Base-by-base conservation (phyloP, 2,797 vertebrate genomes). In the Poeciliopsis presidionis region DNA sequence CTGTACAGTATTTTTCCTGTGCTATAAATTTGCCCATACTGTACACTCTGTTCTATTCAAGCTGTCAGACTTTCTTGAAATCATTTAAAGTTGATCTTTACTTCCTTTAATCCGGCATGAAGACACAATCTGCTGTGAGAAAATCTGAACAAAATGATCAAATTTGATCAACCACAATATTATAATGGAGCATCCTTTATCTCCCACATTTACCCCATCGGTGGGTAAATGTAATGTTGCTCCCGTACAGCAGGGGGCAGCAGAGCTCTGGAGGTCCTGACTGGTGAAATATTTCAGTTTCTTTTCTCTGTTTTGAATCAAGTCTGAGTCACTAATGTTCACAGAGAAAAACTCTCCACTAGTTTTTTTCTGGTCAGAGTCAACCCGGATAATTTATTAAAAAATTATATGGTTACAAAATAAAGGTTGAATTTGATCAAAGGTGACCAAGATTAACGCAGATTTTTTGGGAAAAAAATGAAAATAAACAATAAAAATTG, bases 231-330 rank as follows among this genome's bases (percentile, higher is more conserved):
- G 4, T 0, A 22, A 72, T 61, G 53, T 16, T 36, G 12, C 46
- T 25, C 14, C 36, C 65, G 79, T n/a, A 39, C 79, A 81, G 79
- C 69, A 81, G 79, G 57, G 16, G 55, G 79, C 74, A 55, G 74
- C 74, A 67, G 57, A 73, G 57, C 13, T 71, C 53, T 49, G 46
- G 18, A 20, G 57, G 4, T 45, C 39, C 36, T 6, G 39, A n/a
- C 25, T n/a, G 20, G 13, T 69, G 20, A 41, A 28, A 69, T n/a
- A n/a, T 69, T 69, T 8, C 22, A 41, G 20, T 25, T 69, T n/a
- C 20, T 22, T 22, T 22, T 13, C 7, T 11, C 12, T 22, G 39
- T 43, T 69, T 25, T 61, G 22, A 53, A 53, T 25, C 22, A 22
- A 53, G 49, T 51, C 20, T 22, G 20, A 53, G 51, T 25, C 51